Percentiles rank a stretch among this genome's conserved stretches.
phyloP scores from a whole-genome alignment of 2,113 vertebrate genomes.

The Sclerurus mexicanus region DNA sequence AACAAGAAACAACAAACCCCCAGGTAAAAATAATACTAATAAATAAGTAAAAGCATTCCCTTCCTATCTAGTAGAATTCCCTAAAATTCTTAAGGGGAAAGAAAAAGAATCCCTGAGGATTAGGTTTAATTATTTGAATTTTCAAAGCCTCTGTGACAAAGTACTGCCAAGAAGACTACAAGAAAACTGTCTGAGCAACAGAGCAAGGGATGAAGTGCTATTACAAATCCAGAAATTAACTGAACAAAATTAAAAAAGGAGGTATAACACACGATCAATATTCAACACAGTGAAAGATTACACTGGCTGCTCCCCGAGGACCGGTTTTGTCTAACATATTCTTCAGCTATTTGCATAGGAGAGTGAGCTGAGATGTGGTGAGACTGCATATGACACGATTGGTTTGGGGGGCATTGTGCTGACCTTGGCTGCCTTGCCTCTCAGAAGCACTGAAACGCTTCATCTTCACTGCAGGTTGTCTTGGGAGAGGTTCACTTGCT shows the following conservation, averaged over 20 bases:
- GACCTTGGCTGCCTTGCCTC: constrained; percentile 46
- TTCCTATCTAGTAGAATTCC: neutral
- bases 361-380: neutral
- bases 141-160: constrained; percentile 1
- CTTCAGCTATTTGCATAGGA: constrained; percentile 8
- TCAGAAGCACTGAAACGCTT: neutral
- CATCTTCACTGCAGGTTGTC: neutral
- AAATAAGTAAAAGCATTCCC: neutral
- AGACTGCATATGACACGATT: neutral
- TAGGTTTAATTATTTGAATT: constrained; percentile 11
- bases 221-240: neutral
- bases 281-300: neutral
- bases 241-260: neutral
- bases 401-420: neutral
- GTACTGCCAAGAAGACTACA: neutral
- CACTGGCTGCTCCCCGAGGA: neutral
- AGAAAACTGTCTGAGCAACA: neutral
- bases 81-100: neutral
- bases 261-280: neutral
- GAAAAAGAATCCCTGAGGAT: neutral
- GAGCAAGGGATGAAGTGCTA: neutral
- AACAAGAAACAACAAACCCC: neutral
- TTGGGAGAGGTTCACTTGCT: constrained; percentile 12
- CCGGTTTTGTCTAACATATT: neutral
- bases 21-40: neutral